Base-by-base conservation (phyloP, 2,797 vertebrate species). In the Echiichthys vipera region DNA sequence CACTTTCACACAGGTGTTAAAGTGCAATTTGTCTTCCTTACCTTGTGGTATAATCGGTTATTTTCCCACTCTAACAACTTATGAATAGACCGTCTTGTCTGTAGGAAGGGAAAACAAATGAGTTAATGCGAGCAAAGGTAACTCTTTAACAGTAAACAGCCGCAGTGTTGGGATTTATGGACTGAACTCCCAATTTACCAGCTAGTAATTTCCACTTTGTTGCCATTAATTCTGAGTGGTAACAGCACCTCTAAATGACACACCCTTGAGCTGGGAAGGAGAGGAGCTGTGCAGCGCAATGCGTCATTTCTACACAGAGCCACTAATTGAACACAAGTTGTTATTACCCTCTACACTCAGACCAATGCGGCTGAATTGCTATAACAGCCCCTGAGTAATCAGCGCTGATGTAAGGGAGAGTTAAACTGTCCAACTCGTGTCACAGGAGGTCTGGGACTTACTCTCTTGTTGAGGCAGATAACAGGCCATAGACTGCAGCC, bases 11-110 rank as follows among this genome's bases (percentile, higher is more conserved):
- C 69, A 68, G 61, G 58, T 71, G 78, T 57, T 42, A 50, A 84
- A 34, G 18, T 67, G 39, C 34, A 71, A 39, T 71, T 25, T 46
- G 70, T 53, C 34, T 15, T 81, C 56, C 95, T 96, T 95, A 99
- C 98, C 97, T 99, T 99, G 90, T 99, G 98, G 94, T 99, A 99
- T 85, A 99, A 92, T 92, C 98, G 91, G 94, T 99, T 98, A 93
- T 99, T 99, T 93, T 99, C 98, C 98, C 98, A 99, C 93, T 99
- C 97, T 95, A 99, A 84, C 84, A 99, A 92, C 92, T 99, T 99
- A 92, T 99, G 97, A 93, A 99, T 97, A 49, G 98, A 99, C 90
- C 97, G 95, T 94, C 97, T 96, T 62, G 97, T 99, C 98, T 99
- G 94, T 66, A 13, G 53, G 70, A 87, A 79, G 32, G 84, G 54